phyloP scores from a whole-genome alignment of 1,140 invertebrate species.

The Cydia strobilella region DNA sequence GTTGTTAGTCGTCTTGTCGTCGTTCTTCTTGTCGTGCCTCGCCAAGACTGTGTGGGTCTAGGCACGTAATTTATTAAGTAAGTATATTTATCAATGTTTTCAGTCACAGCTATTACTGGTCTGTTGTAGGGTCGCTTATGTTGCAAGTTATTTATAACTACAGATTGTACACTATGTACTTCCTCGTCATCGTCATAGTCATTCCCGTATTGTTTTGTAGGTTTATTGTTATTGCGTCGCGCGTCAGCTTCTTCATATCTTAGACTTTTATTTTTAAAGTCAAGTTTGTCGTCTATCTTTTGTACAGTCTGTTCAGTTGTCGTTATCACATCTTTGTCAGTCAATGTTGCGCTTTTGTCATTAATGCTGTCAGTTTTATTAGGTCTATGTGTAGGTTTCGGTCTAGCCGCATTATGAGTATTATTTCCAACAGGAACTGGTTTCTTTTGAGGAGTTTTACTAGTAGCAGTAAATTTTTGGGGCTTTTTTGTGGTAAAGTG shows the following conservation, averaged over 20 bases:
- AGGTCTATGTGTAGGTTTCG: conserved; percentile 44
- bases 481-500: conserved; percentile 44
- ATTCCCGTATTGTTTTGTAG: conserved; percentile 44
- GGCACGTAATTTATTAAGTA: conserved; percentile 76
- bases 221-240: conserved; percentile 50
- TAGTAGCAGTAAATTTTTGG: conserved; percentile 43
- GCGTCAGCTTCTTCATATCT: conserved; percentile 59
- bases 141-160: conserved; percentile 66
- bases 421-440: conserved; percentile 40
- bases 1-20: conserved; percentile 56
- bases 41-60: conserved; percentile 68
- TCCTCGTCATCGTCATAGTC: conserved; percentile 65
- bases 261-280: conserved; percentile 77
- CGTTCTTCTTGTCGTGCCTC: conserved; percentile 42
- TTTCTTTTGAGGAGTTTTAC: conserved; percentile 48
- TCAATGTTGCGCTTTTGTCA: conserved; percentile 35
- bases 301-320: conserved; percentile 52
- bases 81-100: conserved; percentile 74
- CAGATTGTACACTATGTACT: conserved; percentile 68
- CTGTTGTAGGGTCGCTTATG: conserved; percentile 68
- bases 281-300: conserved; percentile 78
- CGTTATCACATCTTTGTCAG: conserved; percentile 39
- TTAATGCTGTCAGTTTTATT: conserved; percentile 41
- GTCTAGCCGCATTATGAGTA: conserved; percentile 35
- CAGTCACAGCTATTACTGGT: conserved; percentile 72